phyloP scores from a whole-genome alignment of 37 sponge, comb jelly and placozoan species.

The Aplysina aerophoba region DNA sequence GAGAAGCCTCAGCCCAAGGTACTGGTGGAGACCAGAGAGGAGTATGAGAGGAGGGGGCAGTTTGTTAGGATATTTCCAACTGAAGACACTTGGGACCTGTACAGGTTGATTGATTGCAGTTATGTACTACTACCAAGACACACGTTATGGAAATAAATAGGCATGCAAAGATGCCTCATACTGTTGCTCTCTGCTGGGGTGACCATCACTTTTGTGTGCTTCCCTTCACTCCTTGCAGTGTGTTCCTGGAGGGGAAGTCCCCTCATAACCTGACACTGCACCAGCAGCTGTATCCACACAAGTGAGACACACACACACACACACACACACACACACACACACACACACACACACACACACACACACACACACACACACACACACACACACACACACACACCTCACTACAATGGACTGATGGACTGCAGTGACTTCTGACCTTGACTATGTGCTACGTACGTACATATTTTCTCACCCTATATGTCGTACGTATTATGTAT shows the following conservation, averaged over 20 bases:
- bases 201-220: background rate
- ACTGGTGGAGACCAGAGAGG: constrained; percentile 58
- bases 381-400: too few relatives aligned
- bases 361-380: too few relatives aligned
- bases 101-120: constrained; percentile 44
- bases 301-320: constrained; percentile 33
- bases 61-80: constrained; percentile 79
- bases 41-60: constrained; percentile 67
- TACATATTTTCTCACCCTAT: too few relatives aligned
- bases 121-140: background rate
- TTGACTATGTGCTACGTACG: too few relatives aligned
- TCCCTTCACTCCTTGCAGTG: background rate
- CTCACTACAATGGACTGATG: too few relatives aligned
- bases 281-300: constrained; percentile 67
- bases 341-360: background rate
- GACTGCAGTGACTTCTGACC: too few relatives aligned
- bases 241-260: constrained; percentile 48
- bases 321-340: background rate
- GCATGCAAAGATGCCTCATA: background rate
- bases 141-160: background rate
- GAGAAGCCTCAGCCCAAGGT: constrained; percentile 1
- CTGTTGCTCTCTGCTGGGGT: too few relatives aligned
- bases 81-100: constrained; percentile 72
- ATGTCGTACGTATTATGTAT: too few relatives aligned
- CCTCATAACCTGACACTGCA: constrained; percentile 61